phyloP scores from a whole-genome alignment of 1,140 invertebrate species.

The Copidosoma floridanum region DNA sequence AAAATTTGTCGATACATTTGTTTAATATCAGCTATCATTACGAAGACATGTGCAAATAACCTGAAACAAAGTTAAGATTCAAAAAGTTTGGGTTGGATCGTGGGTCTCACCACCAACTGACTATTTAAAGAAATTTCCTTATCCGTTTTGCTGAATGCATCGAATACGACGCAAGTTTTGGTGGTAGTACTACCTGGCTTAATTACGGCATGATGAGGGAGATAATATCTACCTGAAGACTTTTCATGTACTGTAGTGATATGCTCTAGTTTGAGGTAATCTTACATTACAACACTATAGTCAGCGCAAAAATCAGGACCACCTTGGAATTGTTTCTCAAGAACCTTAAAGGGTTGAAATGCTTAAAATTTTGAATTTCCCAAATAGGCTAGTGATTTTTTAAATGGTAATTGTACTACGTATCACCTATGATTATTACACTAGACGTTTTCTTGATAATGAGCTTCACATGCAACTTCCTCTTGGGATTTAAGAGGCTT shows the following conservation, averaged over 20 bases:
- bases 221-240: conserved; percentile 31
- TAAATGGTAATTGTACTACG: conserved; percentile 8
- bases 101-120: conserved; percentile 24
- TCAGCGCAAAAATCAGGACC: conserved; percentile 29
- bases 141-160: conserved; percentile 35
- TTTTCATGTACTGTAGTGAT: conserved; percentile 30
- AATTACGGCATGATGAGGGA: conserved; percentile 51
- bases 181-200: conserved; percentile 39
- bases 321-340: conserved; percentile 22
- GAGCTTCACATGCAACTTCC: conserved; percentile 9
- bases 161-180: conserved; percentile 44
- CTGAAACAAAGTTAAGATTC: conserved; percentile 29
- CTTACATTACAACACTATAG: conserved; percentile 41
- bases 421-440: neutral
- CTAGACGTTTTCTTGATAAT: conserved; percentile 3
- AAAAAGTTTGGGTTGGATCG: neutral
- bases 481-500: neutral
- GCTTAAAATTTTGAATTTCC: neutral
- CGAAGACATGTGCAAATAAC: conserved; percentile 30
- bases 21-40: conserved; percentile 43
- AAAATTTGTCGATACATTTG: conserved; percentile 50
- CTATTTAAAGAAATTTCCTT: conserved; percentile 36
- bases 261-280: conserved; percentile 43
- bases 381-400: neutral
- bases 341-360: neutral